Evolutionary conservation across 2,797 vertebrate species (phyloP).

Genomic region (Poliocrania exsul): DNA sequence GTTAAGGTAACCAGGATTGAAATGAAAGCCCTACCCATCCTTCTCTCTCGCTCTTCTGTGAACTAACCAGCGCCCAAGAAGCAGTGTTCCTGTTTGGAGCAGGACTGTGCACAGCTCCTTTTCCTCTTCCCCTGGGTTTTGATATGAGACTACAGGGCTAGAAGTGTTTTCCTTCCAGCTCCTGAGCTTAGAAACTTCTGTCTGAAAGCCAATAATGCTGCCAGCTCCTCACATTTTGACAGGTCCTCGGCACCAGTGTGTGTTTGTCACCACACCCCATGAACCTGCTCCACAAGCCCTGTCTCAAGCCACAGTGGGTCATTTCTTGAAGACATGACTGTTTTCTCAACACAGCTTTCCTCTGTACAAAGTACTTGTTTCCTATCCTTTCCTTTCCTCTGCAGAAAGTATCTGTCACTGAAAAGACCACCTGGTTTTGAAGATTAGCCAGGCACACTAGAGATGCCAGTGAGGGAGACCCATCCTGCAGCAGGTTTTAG

Average conservation of each 20-base stretch:
- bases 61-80: fast-evolving
- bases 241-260: not conserved
- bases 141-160: not conserved
- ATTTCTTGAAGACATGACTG: not conserved
- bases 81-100: not conserved
- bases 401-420: not conserved
- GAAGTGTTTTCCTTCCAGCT: not conserved
- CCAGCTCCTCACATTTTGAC: not conserved
- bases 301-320: not conserved
- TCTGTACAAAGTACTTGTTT: not conserved
- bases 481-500: not conserved
- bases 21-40: not conserved
- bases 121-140: not conserved
- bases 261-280: not conserved
- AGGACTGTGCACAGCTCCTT: not conserved
- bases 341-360: not conserved
- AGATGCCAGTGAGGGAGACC: not conserved
- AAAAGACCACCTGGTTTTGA: not conserved
- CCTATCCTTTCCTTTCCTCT: not conserved
- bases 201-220: not conserved
- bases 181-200: not conserved
- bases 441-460: not conserved
- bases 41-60: not conserved
- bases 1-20: not conserved
- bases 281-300: not conserved